phyloP scores from a whole-genome alignment of 2,888 invertebrate species.

The Hypsopygia costalis region DNA sequence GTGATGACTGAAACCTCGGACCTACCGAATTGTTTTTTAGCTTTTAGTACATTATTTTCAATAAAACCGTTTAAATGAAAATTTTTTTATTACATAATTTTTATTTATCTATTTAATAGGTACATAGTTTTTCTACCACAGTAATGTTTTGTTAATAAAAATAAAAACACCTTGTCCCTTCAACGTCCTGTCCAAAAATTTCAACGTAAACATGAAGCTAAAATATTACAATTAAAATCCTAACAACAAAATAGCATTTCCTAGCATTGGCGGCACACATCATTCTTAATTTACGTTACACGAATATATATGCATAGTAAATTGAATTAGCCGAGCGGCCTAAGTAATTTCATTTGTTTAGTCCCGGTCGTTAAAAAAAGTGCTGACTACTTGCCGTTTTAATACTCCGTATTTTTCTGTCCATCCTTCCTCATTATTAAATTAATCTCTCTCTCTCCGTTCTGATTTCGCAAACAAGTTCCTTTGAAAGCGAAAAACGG shows the following conservation, averaged over 20 bases:
- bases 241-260: background rate
- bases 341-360: slow-evolving; percentile 8
- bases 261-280: background rate
- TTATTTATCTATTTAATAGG: too few relatives aligned
- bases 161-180: too few relatives aligned
- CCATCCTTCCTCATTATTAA: slow-evolving; percentile 11
- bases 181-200: too few relatives aligned
- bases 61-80: too few relatives aligned
- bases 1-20: too few relatives aligned
- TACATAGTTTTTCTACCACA: too few relatives aligned
- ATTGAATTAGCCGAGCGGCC: slow-evolving; percentile 1
- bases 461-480: slow-evolving; percentile 11
- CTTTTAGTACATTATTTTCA: too few relatives aligned
- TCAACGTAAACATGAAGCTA: too few relatives aligned
- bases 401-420: slow-evolving; percentile 10
- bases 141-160: too few relatives aligned
- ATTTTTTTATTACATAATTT: too few relatives aligned
- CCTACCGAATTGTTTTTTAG: too few relatives aligned
- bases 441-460: slow-evolving; percentile 9
- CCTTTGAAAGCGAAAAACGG: slow-evolving; percentile 8
- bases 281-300: background rate
- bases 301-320: background rate
- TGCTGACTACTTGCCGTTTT: slow-evolving; percentile 9
- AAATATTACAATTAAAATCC: background rate
- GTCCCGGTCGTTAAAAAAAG: slow-evolving; percentile 6